Conservation (phyloP, 2,797 vertebrate genomes). For the Ptychadena robeensis region DNA sequence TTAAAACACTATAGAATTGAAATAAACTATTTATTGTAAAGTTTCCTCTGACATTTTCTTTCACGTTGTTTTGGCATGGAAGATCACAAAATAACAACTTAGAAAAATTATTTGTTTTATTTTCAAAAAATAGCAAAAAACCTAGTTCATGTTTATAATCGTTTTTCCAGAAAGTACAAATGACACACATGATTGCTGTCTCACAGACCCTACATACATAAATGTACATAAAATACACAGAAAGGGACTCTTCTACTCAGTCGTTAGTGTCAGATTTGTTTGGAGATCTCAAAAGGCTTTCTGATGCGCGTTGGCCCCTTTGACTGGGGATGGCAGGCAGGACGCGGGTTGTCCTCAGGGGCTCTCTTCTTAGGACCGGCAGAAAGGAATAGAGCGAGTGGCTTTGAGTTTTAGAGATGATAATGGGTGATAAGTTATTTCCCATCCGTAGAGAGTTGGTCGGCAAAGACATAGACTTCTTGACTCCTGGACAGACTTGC, state of each 20-base stretch:
- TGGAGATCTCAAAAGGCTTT: constrained; percentile 53
- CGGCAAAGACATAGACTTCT: constrained; percentile 75
- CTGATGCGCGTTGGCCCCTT: constrained; percentile 68
- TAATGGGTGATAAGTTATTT: constrained; percentile 66
- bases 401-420: constrained; percentile 65
- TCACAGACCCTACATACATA: constrained; percentile 52
- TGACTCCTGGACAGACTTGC: constrained; percentile 69
- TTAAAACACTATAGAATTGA: not conserved
- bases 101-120: constrained; percentile 43
- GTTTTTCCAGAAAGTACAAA: constrained; percentile 12
- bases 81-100: constrained; percentile 55
- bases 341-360: constrained; percentile 74
- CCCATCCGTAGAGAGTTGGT: constrained; percentile 66
- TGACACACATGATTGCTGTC: constrained; percentile 27
- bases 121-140: constrained; percentile 50
- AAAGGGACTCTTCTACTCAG: constrained; percentile 47
- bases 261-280: constrained; percentile 58
- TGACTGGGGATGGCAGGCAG: constrained; percentile 84
- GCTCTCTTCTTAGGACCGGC: constrained; percentile 73
- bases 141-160: constrained; percentile 1
- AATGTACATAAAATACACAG: constrained; percentile 50
- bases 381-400: constrained; percentile 70
- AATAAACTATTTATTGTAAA: not conserved
- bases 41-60: constrained; percentile 4
- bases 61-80: constrained; percentile 39